Percentiles rank a stretch among this genome's conserved stretches.
These are phyloP conservation scores for Chanos chanos DNA, from an alignment of 2,797 vertebrate genomes.

Conservation along the genomic window DNA sequence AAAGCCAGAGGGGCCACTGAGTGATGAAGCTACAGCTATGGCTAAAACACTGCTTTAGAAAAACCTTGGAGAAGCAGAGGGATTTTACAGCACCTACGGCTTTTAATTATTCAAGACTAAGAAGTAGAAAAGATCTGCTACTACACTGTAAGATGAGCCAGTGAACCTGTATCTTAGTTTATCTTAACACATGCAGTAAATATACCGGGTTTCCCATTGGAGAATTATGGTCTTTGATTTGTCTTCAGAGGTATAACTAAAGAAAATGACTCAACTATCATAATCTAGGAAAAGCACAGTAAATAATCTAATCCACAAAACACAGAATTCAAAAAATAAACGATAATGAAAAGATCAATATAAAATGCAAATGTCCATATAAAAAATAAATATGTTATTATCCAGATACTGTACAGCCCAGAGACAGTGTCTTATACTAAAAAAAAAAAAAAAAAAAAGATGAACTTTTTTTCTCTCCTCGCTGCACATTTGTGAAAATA, in stretches of 20 bases:
- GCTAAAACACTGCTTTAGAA: background rate
- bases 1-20: too few species aligned
- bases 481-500: too few species aligned
- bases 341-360: conserved; percentile 43
- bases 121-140: too few species aligned
- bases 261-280: conserved; percentile 12
- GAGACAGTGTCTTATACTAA: conserved; percentile 18
- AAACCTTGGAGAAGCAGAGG: too few species aligned
- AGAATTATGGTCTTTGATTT: too few species aligned
- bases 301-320: conserved; percentile 8
- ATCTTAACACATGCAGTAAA: too few species aligned
- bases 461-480: conserved; percentile 1
- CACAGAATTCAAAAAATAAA: conserved; percentile 33
- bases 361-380: conserved; percentile 48
- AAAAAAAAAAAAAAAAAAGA: conserved; percentile 3
- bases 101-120: too few species aligned
- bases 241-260: too few species aligned
- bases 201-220: too few species aligned
- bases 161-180: too few species aligned
- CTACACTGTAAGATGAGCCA: too few species aligned
- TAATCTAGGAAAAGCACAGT: conserved; percentile 23
- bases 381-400: conserved; percentile 52
- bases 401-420: conserved; percentile 37
- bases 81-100: too few species aligned
- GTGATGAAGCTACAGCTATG: conserved; percentile 9